Base-by-base conservation (phyloP, 2,888 invertebrate genomes). In the Nomada goodeniana region DNA sequence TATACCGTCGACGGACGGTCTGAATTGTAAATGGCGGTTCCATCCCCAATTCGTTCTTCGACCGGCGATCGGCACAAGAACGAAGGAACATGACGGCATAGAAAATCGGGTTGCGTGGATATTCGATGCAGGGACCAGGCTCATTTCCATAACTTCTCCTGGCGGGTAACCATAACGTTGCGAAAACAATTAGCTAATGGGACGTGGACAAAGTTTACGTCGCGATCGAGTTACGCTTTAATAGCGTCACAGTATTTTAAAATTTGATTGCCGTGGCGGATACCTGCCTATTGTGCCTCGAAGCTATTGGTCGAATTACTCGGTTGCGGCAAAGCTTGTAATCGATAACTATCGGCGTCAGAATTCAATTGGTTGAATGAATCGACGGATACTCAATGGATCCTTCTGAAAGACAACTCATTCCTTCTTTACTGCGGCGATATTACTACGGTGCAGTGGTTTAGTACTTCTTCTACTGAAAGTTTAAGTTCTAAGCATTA, bases 171-270 rank as follows among this genome's bases (percentile, higher is more conserved):
- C 68, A 63, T 72, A 77, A 80, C 57, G 77, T 68, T 63, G 63
- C 55, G 67, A 80, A 77, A 80, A 80, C 80, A 80, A 80, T 80
- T 80, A 80, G 72, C 77, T 77, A 77, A 80, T 80, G 72, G 80
- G 29, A 57, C 63, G 44, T 23, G 67, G 55, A n/a, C 67, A 50
- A 80, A 77, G 80, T 77, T 80, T 72, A 68, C 63, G 68, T 23
- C 55, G 15, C 67, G 77, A 72, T 77, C 72, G 72, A 68, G 63
- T 80, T 80, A 77, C 72, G 42, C 11, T 57, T 59, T 68, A 80
- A 80, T 80, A 23, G 77, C 68, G 77, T 67, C 77, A 18, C 29
- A 68, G 61, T 63, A 80, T 80, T 77, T 80, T 71, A 77, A 80
- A 80, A 15, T 72, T 53, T 53, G 15, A 26, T 65, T 42, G 71